Base-by-base conservation (phyloP, 1,140 invertebrate species). In the Sitophilus oryzae region DNA sequence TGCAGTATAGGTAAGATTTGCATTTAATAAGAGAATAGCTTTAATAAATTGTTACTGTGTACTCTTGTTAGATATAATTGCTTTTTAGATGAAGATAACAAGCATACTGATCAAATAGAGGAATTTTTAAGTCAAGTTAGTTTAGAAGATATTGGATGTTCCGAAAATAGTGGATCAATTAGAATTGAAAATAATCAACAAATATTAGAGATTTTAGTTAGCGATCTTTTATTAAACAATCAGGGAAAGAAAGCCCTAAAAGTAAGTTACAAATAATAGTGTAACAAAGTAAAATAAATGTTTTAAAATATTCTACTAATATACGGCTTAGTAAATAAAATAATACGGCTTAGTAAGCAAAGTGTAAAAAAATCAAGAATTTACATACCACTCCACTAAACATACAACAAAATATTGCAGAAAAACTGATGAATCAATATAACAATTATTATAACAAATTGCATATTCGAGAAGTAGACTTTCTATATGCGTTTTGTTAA, bases 61-160 rank as follows among this genome's bases (percentile, higher is more conserved):
- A n/a, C n/a, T n/a, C n/a, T n/a, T n/a, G n/a, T n/a, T n/a, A n/a
- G n/a, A n/a, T n/a, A n/a, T 34, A 10, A 9, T 43, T 1, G 21
- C 8, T 42, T 50, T 37, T 22, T 36, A 57, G 85, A 88, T 63
- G 83, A 86, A 59, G 82, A 85, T 40, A 79, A 85, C 60, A 86
- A 85, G 59, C 84, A 88, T 52, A 84, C 82, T 0, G 76, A 80
- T 44, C 79, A 86, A 61, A 82, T 88, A 41, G 74, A 81, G 1
- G 67, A 76, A 23, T 76, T 88, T 5, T 64, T 85, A 11, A 69
- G 72, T 15, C 74, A 78, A 46, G 74, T 78, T 14, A 77, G 77
- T 50, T 72, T 76, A n/a, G 56, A 68, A 2, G 36, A 48, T n/a
- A 19, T 21, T 30, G 45, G 72, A 3, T 67, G 71, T 37, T 64